These are phyloP conservation scores for Nesometra sesokonis DNA, from an alignment of 35 echinoderm and acorn worm genomes.

Conservation along the genomic window DNA sequence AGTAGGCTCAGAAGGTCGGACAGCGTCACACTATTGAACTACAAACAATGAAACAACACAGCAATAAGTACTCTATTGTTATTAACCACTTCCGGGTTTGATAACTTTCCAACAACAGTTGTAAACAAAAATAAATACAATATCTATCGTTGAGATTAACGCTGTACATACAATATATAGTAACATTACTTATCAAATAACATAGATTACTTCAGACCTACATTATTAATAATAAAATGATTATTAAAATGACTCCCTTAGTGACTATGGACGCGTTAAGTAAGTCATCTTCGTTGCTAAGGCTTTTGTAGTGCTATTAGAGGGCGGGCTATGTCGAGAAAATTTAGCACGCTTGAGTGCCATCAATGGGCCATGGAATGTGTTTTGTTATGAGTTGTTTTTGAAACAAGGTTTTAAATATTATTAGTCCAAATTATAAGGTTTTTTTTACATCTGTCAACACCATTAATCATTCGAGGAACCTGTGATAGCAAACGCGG, in stretches of 20 bases:
- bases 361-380: too few species aligned
- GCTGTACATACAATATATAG: neutral
- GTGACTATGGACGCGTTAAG: neutral
- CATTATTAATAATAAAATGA: neutral
- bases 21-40: too few species aligned
- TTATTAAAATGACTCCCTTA: neutral
- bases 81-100: neutral
- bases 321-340: neutral
- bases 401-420: too few species aligned
- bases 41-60: too few species aligned
- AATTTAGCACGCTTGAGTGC: too few species aligned
- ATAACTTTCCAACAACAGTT: neutral
- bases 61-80: neutral
- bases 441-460: too few species aligned
- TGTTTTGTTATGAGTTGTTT: too few species aligned
- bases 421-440: too few species aligned
- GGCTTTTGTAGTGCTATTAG: neutral
- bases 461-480: too few species aligned
- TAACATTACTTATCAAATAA: neutral
- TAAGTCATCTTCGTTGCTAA: neutral
- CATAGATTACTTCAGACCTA: neutral
- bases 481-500: too few species aligned
- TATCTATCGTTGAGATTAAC: neutral
- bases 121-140: neutral
- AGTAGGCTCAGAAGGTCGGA: too few species aligned